Conservation (phyloP, 2,797 vertebrate genomes). For the Parauchenoglanis punctatus region DNA sequence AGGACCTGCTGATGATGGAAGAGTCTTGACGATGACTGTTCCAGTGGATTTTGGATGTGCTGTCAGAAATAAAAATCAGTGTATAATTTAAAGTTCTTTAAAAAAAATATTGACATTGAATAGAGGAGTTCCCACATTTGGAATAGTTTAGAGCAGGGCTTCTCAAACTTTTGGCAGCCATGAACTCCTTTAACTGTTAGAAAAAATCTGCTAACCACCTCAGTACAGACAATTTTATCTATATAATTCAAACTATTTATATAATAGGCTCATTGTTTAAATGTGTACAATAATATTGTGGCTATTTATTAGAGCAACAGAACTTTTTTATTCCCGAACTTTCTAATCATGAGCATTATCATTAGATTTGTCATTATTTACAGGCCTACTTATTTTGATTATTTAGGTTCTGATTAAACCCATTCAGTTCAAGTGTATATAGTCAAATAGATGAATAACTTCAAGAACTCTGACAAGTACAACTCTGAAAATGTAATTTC, state of each 20-base stretch:
- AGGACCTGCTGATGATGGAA: constrained; percentile 56
- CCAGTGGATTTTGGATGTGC: constrained; percentile 70
- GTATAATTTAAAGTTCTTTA: neutral
- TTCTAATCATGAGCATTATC: too few species aligned
- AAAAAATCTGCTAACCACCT: neutral
- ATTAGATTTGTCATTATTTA: too few species aligned
- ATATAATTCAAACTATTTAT: neutral
- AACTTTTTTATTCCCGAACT: too few species aligned
- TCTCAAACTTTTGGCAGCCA: neutral
- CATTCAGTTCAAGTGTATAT: neutral
- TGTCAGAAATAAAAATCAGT: constrained; percentile 41
- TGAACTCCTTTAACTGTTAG: neutral
- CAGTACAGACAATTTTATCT: neutral
- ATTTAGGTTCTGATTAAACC: neutral
- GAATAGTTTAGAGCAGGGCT: neutral
- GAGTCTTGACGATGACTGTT: constrained; percentile 72
- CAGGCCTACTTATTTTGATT: neutral
- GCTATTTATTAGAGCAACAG: too few species aligned
- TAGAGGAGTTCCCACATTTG: neutral
- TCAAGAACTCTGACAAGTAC: neutral
- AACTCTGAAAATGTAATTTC: neutral
- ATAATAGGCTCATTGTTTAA: neutral
- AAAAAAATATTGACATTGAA: neutral
- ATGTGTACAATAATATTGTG: neutral
- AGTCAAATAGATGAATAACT: neutral